Percentiles rank a stretch among this genome's conserved stretches.
These are phyloP conservation scores for Mycetomoellerius zeteki DNA, from an alignment of 1,140 invertebrate genomes.

Conservation along the genomic window DNA sequence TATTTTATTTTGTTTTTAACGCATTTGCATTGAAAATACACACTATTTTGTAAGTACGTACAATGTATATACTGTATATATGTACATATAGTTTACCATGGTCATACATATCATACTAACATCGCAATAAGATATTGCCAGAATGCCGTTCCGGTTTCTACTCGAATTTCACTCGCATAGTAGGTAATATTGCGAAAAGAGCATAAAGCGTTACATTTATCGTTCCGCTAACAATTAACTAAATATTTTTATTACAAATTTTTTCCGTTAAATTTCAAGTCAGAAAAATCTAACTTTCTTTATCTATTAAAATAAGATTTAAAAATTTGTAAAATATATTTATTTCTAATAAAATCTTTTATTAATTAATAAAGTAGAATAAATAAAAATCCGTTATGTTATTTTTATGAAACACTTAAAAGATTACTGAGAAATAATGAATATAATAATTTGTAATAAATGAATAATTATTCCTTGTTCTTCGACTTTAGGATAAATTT, in stretches of 20 bases:
- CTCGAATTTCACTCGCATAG: constrained; percentile 62
- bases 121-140: constrained; percentile 58
- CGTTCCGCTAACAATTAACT: constrained; percentile 12
- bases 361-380: not conserved
- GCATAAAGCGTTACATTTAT: constrained; percentile 6
- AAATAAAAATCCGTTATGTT: not conserved
- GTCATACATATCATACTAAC: not conserved
- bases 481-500: not conserved
- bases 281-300: not conserved
- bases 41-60: constrained; percentile 17
- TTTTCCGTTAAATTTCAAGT: not conserved
- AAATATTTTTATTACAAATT: not conserved
- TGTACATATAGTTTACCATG: not conserved
- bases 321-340: not conserved
- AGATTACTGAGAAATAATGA: not conserved
- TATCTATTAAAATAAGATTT: not conserved
- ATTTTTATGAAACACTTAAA: not conserved
- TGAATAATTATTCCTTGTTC: not conserved
- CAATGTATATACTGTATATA: not conserved
- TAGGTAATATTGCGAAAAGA: constrained; percentile 22
- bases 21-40: not conserved
- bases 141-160: constrained; percentile 65
- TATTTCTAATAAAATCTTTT: not conserved
- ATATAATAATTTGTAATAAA: not conserved
- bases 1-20: not conserved